These are phyloP conservation scores for Percopsis omiscomaycus DNA, from an alignment of 2,797 vertebrate species.

Conservation along the genomic window DNA sequence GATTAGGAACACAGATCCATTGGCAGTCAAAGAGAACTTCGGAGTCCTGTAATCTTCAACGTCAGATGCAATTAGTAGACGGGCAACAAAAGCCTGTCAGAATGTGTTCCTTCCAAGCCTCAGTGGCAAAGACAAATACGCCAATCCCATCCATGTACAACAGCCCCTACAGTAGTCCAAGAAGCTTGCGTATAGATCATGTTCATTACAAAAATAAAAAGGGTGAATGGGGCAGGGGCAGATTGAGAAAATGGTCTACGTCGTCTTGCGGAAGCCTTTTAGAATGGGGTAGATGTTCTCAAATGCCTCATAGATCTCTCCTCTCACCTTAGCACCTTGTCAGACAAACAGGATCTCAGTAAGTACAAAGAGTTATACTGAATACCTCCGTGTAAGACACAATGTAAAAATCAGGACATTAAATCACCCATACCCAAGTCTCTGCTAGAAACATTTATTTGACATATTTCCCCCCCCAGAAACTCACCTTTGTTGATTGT, in stretches of 20 bases:
- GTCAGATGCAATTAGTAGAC: neutral
- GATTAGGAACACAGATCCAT: neutral
- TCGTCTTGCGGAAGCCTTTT: slow-evolving; percentile 98
- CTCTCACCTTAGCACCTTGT: slow-evolving; percentile 96
- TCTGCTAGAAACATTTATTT: too few species aligned
- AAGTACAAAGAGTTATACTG: neutral
- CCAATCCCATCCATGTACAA: slow-evolving; percentile 26
- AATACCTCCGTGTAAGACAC: neutral
- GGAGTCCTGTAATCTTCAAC: neutral
- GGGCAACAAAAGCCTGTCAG: slow-evolving; percentile 11
- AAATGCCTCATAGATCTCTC: slow-evolving; percentile 98
- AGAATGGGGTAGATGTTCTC: slow-evolving; percentile 99
- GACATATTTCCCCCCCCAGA: too few species aligned
- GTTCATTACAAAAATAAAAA: slow-evolving; percentile 23
- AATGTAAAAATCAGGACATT: neutral
- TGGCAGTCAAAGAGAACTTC: neutral
- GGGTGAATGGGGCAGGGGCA: neutral
- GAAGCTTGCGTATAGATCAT: slow-evolving; percentile 32
- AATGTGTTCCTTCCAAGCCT: slow-evolving; percentile 1
- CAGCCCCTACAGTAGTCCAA: slow-evolving; percentile 48
- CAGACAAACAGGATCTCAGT: slow-evolving; percentile 15
- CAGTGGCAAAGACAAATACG: neutral
- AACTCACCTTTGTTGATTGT: too few species aligned
- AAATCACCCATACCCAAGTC: too few species aligned
- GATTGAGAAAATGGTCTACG: slow-evolving; percentile 76